Evolutionary conservation across 2,888 invertebrate species (phyloP).

Genomic region (Aphelenchoides bicaudatus): DNA sequence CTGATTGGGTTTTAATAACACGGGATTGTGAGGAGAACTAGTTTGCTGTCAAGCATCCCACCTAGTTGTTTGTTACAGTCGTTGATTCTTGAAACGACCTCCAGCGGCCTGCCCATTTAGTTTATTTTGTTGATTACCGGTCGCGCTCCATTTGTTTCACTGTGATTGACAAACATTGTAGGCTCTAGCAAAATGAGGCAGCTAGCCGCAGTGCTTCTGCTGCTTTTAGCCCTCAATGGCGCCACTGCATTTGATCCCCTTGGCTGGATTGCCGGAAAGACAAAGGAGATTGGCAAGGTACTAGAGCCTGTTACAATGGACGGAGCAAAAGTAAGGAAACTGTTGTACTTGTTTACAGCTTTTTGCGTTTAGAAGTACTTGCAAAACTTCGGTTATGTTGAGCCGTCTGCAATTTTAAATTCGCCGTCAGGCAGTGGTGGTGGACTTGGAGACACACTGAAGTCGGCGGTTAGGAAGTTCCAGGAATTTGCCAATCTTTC

Average conservation of each 20-base stretch:
- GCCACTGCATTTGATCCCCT: slow-evolving; percentile 22
- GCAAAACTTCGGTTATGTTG: slow-evolving; percentile 56
- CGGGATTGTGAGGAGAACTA: too few relatives aligned
- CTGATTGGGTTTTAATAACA: too few relatives aligned
- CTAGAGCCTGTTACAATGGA: slow-evolving; percentile 43
- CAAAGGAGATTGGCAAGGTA: slow-evolving; percentile 21
- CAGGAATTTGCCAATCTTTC: slow-evolving; percentile 57
- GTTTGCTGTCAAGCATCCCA: too few relatives aligned
- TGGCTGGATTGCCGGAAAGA: slow-evolving; percentile 14
- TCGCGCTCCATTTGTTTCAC: background rate
- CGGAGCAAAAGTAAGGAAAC: slow-evolving; percentile 44
- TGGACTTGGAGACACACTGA: slow-evolving; percentile 13
- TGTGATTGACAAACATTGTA: too few relatives aligned
- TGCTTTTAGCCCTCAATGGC: slow-evolving; percentile 9
- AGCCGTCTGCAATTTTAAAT: slow-evolving; percentile 36
- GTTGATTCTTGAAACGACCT: background rate
- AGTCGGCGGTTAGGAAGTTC: slow-evolving; percentile 44
- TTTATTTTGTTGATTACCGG: slow-evolving; percentile 6
- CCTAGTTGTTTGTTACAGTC: too few relatives aligned
- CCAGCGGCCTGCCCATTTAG: background rate
- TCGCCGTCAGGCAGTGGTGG: slow-evolving; percentile 28
- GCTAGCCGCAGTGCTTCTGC: slow-evolving; percentile 5
- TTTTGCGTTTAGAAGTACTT: slow-evolving; percentile 46
- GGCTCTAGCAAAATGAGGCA: too few relatives aligned
- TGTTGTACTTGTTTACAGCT: slow-evolving; percentile 5